phyloP scores from a whole-genome alignment of 2,797 vertebrate genomes.

The Argentina silus region DNA sequence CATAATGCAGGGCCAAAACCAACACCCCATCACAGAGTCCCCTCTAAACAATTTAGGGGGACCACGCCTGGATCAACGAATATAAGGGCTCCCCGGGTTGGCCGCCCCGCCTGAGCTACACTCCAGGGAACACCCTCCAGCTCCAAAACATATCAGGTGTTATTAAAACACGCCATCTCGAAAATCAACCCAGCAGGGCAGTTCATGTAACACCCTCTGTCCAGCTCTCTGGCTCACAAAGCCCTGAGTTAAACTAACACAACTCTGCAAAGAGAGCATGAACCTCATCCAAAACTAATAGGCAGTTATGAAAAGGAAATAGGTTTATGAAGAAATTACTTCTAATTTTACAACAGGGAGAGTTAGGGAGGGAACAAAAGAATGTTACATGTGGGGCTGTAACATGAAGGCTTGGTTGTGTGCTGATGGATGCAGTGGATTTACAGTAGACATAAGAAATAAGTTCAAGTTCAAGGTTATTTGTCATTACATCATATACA shows the following conservation, averaged over 20 bases:
- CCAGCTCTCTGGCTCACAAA: too few relatives aligned
- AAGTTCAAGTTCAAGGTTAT: too few relatives aligned
- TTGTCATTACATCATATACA: too few relatives aligned
- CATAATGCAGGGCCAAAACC: background rate
- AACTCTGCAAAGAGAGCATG: slow-evolving; percentile 28
- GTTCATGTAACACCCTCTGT: too few relatives aligned
- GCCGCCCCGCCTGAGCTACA: background rate
- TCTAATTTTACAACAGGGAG: slow-evolving; percentile 32
- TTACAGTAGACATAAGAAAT: too few relatives aligned
- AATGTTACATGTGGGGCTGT: background rate
- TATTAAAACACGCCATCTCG: slow-evolving; percentile 26
- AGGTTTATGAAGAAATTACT: slow-evolving; percentile 32
- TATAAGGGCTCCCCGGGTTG: too few relatives aligned
- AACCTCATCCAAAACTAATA: slow-evolving; percentile 46
- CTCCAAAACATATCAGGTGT: slow-evolving; percentile 26
- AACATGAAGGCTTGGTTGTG: background rate
- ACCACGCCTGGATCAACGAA: too few relatives aligned
- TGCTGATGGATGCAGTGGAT: background rate
- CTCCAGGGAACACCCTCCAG: slow-evolving; percentile 13
- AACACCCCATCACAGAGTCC: background rate
- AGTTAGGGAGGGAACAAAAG: slow-evolving; percentile 25
- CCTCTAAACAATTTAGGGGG: too few relatives aligned
- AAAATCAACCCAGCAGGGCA: background rate
- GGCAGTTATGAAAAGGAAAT: slow-evolving; percentile 27
- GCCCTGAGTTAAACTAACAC: slow-evolving; percentile 34